Evolutionary conservation across 2,113 vertebrate genomes (phyloP), one percentile per base, ranked within the genome.

Genomic region (Cochlearius cochlearius): DNA sequence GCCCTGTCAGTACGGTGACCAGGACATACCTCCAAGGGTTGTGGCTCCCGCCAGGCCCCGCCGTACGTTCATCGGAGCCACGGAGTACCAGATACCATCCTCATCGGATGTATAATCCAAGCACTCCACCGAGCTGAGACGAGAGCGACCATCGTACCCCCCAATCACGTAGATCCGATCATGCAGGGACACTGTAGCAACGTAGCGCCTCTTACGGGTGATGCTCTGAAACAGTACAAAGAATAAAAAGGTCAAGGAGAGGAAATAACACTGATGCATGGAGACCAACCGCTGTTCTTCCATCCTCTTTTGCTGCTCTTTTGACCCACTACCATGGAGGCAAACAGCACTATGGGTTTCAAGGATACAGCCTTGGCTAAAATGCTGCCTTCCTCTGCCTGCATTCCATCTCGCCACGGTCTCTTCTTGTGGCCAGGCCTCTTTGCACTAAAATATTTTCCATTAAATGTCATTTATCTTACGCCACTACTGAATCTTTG

Each of bases 71-170:
- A 99, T 99, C 4, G 99, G 99, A 59, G 99, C 99, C 45, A 99
- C 99, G 0, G 99, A 99, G 92, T 99, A 99, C 99, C 99, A 99
- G 84, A 99, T 99, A 0, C 99, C 99, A 14, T 99, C 99, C 97
- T 99, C 99, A 9, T 99, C 99, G 0, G 99, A 98, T 0, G 99
- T 99, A 92, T 99, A 99, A 95, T 99, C 99, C 94, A 99, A 97
- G 94, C 99, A 99, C 94, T 99, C 99, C 86, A 99, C 99, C 0
- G 99, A 99, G 96, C 99, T 99, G 97, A 99, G 99, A 15, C 99
- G 98, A 2, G 99, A 99, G 21, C 99, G 99, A 1, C 99, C 99
- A 2, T 99, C 99, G 10, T 99, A 99, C 8, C 99, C 99, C 10
- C 99, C 99, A 7, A 99, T 99, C 67, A 99, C 99, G 4, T 99